phyloP scores from a whole-genome alignment of 2,113 vertebrate genomes.

The Telmatochromis brachygnathus region DNA sequence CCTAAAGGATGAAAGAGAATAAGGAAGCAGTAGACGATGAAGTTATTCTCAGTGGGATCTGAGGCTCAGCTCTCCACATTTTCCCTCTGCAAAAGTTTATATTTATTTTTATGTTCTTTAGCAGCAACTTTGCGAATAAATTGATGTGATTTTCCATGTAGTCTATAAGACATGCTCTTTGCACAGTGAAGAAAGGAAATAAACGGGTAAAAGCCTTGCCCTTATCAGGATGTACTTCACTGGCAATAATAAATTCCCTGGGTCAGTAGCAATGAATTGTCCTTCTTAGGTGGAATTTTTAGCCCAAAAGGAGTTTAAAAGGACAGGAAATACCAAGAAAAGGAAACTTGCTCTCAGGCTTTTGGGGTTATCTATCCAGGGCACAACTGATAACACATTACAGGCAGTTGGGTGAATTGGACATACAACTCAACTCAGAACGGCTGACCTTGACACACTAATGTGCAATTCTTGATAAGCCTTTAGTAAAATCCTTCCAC shows the following conservation, averaged over 20 bases:
- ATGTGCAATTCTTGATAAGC: not conserved
- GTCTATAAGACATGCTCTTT: not conserved
- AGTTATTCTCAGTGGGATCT: conserved; percentile 20
- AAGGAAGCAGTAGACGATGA: conserved; percentile 12
- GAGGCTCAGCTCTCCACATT: not conserved
- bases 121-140: not conserved
- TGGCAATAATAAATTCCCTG: not conserved
- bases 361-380: not conserved
- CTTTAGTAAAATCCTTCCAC: not conserved
- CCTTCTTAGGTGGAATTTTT: not conserved
- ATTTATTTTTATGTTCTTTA: not conserved
- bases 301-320: conserved; percentile 17
- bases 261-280: not conserved
- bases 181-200: not conserved
- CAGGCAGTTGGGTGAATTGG: not conserved
- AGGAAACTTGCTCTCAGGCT: not conserved
- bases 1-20: conserved; percentile 53
- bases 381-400: conserved; percentile 6
- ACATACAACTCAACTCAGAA: not conserved
- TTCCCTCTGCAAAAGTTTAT: not conserved
- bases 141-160: not conserved
- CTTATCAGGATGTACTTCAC: not conserved
- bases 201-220: not conserved
- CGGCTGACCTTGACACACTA: not conserved
- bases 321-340: conserved; percentile 28